phyloP scores from a whole-genome alignment of 2,888 invertebrate genomes.

The Synanthedon tipuliformis region DNA sequence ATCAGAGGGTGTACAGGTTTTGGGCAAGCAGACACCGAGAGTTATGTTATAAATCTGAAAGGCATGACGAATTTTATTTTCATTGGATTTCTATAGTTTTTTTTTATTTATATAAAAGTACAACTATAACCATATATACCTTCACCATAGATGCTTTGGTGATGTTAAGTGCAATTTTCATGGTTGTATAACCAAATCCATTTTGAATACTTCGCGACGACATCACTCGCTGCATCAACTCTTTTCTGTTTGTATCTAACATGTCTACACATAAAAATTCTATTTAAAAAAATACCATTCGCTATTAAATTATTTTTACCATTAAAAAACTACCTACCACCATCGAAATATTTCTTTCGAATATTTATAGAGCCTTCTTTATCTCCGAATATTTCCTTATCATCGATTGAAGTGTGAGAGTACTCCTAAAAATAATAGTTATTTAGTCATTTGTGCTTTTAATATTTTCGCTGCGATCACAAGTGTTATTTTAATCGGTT shows the following conservation, averaged over 20 bases:
- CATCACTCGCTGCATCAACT: conserved; percentile 21
- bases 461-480: too few species aligned
- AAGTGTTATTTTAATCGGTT: too few species aligned
- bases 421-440: background rate
- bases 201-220: conserved; percentile 36
- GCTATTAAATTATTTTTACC: too few species aligned
- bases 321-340: background rate
- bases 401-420: background rate
- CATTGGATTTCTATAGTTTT: too few species aligned
- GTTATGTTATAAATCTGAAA: conserved; percentile 47
- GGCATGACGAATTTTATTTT: too few species aligned
- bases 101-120: too few species aligned
- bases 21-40: conserved; percentile 60
- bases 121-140: conserved; percentile 18
- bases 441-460: too few species aligned
- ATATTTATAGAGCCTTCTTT: background rate
- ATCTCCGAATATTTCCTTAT: background rate
- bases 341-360: background rate
- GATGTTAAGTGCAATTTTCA: conserved; percentile 41
- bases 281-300: too few species aligned
- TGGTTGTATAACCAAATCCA: conserved; percentile 35
- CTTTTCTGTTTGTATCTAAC: conserved; percentile 12
- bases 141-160: conserved; percentile 46
- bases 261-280: too few species aligned
- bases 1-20: conserved; percentile 49